Conservation (phyloP, 2,797 vertebrate genomes). For the Neosilurus mollespiculum region DNA sequence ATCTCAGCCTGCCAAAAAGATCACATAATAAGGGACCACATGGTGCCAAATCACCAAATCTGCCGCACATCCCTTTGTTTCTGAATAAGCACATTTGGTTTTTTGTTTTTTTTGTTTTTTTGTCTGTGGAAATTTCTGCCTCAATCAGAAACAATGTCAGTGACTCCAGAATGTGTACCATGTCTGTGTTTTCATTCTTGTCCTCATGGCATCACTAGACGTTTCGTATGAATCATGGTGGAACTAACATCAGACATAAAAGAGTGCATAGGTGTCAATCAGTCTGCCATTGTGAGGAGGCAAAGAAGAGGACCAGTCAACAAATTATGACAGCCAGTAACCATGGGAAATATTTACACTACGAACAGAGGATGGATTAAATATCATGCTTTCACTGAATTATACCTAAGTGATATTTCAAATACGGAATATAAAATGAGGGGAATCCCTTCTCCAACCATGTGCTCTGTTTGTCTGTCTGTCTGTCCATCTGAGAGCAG, state of each 20-base stretch:
- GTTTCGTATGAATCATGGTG: background rate
- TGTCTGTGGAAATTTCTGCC: conserved; percentile 6
- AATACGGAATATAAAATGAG: conserved; percentile 4
- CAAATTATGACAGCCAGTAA: conserved; percentile 32
- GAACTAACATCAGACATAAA: conserved; percentile 25
- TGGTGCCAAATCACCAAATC: background rate
- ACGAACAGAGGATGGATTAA: conserved; percentile 20
- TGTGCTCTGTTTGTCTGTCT: background rate
- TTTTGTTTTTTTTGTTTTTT: background rate
- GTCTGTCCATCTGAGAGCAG: background rate
- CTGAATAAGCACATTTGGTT: background rate
- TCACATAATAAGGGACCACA: conserved; percentile 5
- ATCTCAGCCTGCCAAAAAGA: conserved; percentile 7
- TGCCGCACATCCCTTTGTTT: conserved; percentile 1
- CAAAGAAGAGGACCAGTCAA: conserved; percentile 5
- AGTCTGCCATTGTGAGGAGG: conserved; percentile 10
- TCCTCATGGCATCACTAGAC: background rate
- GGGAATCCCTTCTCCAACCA: background rate
- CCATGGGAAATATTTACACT: conserved; percentile 37
- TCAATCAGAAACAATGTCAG: conserved; percentile 22
- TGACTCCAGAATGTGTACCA: background rate
- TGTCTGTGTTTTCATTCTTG: conserved; percentile 11
- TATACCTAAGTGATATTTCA: conserved; percentile 20
- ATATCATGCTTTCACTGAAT: conserved; percentile 1
- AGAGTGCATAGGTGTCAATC: conserved; percentile 36